phyloP scores from a whole-genome alignment of 2,113 vertebrate genomes.

The Nycticebus coucang region DNA sequence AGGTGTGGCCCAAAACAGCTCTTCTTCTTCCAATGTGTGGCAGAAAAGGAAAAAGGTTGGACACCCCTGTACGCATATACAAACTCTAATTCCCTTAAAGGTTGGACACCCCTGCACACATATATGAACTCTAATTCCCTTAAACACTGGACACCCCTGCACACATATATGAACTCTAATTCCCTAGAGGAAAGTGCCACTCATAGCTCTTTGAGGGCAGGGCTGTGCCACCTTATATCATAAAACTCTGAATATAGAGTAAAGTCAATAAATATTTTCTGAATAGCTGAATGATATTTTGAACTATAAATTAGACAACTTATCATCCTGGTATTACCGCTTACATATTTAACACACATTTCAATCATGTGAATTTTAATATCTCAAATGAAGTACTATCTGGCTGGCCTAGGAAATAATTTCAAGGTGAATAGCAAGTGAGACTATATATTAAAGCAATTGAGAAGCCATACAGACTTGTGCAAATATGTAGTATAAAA shows the following conservation, averaged over 20 bases:
- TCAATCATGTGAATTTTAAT: slow-evolving; percentile 14
- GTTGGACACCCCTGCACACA: no score
- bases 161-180: no score
- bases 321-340: not conserved
- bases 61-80: no score
- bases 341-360: not conserved
- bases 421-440: not conserved
- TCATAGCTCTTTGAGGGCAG: not conserved
- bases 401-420: not conserved
- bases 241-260: not conserved
- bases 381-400: not conserved
- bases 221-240: no score
- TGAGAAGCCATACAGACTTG: not conserved
- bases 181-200: not conserved
- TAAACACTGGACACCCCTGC: no score
- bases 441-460: not conserved
- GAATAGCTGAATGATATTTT: not conserved
- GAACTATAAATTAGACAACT: not conserved
- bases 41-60: no score
- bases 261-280: not conserved
- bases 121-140: no score
- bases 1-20: no score
- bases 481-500: not conserved
- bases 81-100: no score
- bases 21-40: no score